Evolutionary conservation across 23 tunicate species (phyloP), one percentile per base, ranked within the genome.

Genomic region (Trididemnum nubilum): DNA sequence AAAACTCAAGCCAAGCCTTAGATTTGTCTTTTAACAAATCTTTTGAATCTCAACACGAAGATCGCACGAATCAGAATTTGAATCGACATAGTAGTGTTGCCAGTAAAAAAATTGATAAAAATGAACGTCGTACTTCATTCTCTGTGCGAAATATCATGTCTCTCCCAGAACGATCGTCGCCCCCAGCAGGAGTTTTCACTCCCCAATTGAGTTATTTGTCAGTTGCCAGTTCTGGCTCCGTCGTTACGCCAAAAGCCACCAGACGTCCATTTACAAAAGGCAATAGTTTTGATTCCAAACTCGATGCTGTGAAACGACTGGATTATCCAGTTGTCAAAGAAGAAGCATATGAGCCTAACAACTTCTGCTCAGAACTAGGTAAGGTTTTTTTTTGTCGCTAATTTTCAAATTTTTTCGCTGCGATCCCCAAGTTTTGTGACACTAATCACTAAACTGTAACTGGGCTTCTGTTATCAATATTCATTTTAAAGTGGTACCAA

Each of bases 61-160:
- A 61, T 61, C 67, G n/a, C 15, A 61, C 67, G 67, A 22, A n/a
- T 21, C n/a, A 4, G 26, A 3, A 33, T 61, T 3, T n/a, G 25
- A 44, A 15, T 44, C 54, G 12, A 7, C 54, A 44, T 7, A 44
- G 54, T 15, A 61, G 67, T 61, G 67, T 61, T 21, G 67, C 67
- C 37, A 33, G 21, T 33, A 7, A 7, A 3, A 31, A 32, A 24
- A 32, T 33, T 38, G 74, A 32, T 5, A 33, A 30, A 67, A 67
- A n/a, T 33, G 38, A 67, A 30, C 37, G 38, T 7, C 37, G 74
- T 5, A 3, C 74, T 5, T 67, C 74, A 7, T 67, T 67, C n/a
- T 67, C 74, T 24, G 74, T 67, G 7, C 74, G 74, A 3, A 67
- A 67, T 38, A 67, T 67, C n/a, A 67, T 67, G 74, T 67, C 74